Conservation (phyloP, 2,888 invertebrate species). For the Pseudoips prasinana region DNA sequence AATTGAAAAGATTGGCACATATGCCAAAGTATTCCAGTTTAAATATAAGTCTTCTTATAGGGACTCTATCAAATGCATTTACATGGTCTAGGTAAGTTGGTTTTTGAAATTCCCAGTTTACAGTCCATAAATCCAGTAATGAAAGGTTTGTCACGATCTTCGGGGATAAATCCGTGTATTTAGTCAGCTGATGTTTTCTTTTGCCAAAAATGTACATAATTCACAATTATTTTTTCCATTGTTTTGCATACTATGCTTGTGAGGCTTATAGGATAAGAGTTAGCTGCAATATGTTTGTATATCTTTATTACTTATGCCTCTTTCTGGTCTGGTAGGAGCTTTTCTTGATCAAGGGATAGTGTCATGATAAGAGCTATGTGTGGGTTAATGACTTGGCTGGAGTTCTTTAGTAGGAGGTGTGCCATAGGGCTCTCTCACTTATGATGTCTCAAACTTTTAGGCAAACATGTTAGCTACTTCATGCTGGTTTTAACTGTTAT, state of each 20-base stretch:
- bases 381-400: too few relatives aligned
- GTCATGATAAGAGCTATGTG: too few relatives aligned
- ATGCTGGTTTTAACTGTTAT: too few relatives aligned
- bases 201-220: not conserved
- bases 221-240: not conserved
- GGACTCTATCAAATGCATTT: constrained; percentile 1
- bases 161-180: not conserved
- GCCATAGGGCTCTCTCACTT: too few relatives aligned
- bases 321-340: not conserved
- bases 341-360: too few relatives aligned
- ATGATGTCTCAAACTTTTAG: too few relatives aligned
- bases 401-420: too few relatives aligned
- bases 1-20: not conserved
- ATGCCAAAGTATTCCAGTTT: constrained; percentile 1
- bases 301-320: not conserved
- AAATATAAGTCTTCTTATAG: not conserved
- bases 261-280: not conserved
- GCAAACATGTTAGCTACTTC: too few relatives aligned
- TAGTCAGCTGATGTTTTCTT: not conserved
- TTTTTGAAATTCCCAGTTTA: not conserved
- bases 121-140: not conserved
- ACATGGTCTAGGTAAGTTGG: not conserved
- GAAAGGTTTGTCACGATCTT: not conserved
- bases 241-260: not conserved
- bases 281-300: not conserved